These are phyloP conservation scores for Ichneumon xanthorius DNA, from an alignment of 2,888 invertebrate genomes.

Conservation along the genomic window DNA sequence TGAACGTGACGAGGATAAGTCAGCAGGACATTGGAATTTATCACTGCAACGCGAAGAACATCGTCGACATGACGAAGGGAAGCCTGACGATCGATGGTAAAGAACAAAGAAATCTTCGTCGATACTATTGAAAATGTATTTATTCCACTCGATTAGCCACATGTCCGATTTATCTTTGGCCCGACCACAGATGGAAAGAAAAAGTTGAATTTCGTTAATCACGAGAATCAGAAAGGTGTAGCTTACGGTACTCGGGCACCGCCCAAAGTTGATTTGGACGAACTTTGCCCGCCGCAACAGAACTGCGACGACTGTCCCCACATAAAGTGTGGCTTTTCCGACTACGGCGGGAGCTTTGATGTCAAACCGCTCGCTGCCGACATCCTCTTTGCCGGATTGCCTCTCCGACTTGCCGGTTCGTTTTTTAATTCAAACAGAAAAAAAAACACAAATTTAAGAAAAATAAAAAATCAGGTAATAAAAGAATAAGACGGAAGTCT, in stretches of 20 bases:
- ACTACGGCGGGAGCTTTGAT: conserved; percentile 76
- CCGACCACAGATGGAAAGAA: conserved; percentile 72
- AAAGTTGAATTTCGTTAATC: conserved; percentile 71
- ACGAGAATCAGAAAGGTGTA: conserved; percentile 79
- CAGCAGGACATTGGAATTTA: conserved; percentile 91
- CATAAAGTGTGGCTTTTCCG: conserved; percentile 82
- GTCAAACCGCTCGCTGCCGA: conserved; percentile 76
- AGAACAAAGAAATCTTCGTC: conserved; percentile 2
- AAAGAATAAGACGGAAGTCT: too few relatives aligned
- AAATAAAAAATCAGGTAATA: neutral
- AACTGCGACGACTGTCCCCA: conserved; percentile 88
- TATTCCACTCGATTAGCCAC: neutral
- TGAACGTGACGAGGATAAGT: conserved; percentile 90
- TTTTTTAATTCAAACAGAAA: conserved; percentile 2
- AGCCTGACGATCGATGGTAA: conserved; percentile 88
- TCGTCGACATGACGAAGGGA: conserved; percentile 92
- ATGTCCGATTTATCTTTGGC: conserved; percentile 4
- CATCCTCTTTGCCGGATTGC: conserved; percentile 78
- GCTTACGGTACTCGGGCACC: conserved; percentile 88
- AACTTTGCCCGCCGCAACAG: conserved; percentile 87
- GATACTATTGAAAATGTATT: neutral
- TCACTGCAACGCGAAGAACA: conserved; percentile 94
- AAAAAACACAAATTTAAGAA: neutral
- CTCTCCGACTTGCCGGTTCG: conserved; percentile 79
- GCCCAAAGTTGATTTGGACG: conserved; percentile 86